Evolutionary conservation across 1,140 invertebrate genomes (phyloP).

Genomic region (Maniola jurtina): DNA sequence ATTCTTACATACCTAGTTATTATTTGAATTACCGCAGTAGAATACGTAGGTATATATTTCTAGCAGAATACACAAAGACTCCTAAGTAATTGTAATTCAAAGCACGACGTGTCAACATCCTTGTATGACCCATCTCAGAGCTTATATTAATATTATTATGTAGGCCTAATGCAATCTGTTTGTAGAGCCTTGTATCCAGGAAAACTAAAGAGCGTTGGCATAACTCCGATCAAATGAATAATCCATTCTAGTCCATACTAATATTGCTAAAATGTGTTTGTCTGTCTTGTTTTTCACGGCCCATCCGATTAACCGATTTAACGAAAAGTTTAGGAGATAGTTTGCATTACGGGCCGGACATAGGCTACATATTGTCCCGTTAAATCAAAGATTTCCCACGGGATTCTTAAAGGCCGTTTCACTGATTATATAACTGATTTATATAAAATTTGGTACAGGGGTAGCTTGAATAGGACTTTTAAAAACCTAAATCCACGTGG

Average conservation of each 20-base stretch:
- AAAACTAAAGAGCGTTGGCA: not conserved
- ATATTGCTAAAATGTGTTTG: not conserved
- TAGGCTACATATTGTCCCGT: too few relatives aligned
- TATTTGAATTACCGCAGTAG: not conserved
- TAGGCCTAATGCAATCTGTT: not conserved
- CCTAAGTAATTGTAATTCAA: not conserved
- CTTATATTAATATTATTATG: not conserved
- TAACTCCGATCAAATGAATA: not conserved
- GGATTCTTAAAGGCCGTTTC: too few relatives aligned
- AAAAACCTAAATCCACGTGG: too few relatives aligned
- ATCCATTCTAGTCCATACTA: not conserved
- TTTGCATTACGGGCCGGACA: too few relatives aligned
- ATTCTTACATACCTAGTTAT: not conserved
- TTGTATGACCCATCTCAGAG: slow-evolving; percentile 5
- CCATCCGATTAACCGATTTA: too few relatives aligned
- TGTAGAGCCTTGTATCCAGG: not conserved
- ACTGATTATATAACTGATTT: too few relatives aligned
- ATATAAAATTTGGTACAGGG: too few relatives aligned
- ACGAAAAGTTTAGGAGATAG: too few relatives aligned
- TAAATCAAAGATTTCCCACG: too few relatives aligned
- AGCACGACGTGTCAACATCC: slow-evolving; percentile 1
- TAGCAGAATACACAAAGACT: not conserved
- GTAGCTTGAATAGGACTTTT: too few relatives aligned
- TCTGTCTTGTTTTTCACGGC: too few relatives aligned
- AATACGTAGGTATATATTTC: not conserved